Evolutionary conservation across 2,888 invertebrate genomes (phyloP).

Genomic region (Piscicola geometra): DNA sequence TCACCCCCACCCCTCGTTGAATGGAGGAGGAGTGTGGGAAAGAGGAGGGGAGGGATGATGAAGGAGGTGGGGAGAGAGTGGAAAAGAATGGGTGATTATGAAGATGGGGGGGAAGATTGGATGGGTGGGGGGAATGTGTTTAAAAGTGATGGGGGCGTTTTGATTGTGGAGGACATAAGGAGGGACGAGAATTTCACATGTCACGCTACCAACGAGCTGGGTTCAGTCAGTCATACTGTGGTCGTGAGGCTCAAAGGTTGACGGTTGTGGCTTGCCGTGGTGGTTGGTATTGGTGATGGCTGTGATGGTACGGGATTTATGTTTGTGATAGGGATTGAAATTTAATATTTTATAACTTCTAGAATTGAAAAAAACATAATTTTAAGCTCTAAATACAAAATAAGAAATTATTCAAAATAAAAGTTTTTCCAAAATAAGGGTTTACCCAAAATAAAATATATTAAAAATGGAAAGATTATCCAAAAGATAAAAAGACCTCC

Average conservation of each 20-base stretch:
- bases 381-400: no score
- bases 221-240: slow-evolving; percentile 79
- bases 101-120: slow-evolving; percentile 72
- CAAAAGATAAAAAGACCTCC: no score
- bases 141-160: slow-evolving; percentile 65
- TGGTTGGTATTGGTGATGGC: no score
- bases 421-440: no score
- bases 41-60: slow-evolving; percentile 68
- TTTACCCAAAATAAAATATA: no score
- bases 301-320: no score
- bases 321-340: not conserved
- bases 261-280: not conserved
- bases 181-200: slow-evolving; percentile 95
- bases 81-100: slow-evolving; percentile 55
- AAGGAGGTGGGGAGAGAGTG: not conserved
- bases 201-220: slow-evolving; percentile 86
- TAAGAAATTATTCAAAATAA: no score
- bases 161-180: slow-evolving; percentile 77
- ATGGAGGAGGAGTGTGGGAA: slow-evolving; percentile 60
- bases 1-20: slow-evolving; percentile 97
- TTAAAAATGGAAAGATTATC: no score
- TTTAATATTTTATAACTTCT: slow-evolving; percentile 6
- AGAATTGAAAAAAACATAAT: no score
- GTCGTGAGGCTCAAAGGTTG: slow-evolving; percentile 87
- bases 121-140: not conserved